Evolutionary conservation across 2,113 vertebrate species (phyloP), one percentile per base, ranked within the genome.

Genomic region (Rhegmatorhina hoffmannsi): DNA sequence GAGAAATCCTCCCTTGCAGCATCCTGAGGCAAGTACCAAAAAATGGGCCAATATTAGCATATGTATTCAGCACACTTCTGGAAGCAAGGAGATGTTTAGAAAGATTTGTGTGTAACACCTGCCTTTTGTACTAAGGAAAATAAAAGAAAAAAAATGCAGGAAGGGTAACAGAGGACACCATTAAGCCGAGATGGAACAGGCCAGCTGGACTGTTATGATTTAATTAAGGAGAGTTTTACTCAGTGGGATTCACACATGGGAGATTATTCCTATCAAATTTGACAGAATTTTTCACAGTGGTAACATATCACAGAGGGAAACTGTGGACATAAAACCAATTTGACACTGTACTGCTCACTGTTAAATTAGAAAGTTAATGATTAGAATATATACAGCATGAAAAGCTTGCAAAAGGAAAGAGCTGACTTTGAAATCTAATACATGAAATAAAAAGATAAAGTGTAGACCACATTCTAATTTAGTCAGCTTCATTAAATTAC

Each of bases 31-130:
- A 85, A 96, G 58, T 14, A 50, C 43, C 84, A 86, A 72, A 87
- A 97, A 97, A 67, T 96, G 84, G 95, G 93, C 38, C 86, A 90
- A 56, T 89, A 93, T 97, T 95, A 92, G 81, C 95, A 95, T 94
- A 96, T 63, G 31, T 6, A 93, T 84, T 63, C 56, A 92, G 34
- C 50, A 75, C 1, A 5, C 25, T 82, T 88, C 68, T 87, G 80
- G 84, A 91, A 95, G 44, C 44, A 77, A 55, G 72, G 33, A 67
- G 11, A 17, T 74, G 33, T 74, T 92, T 38, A 26, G 53, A 75
- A 85, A 91, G 60, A 76, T 60, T 81, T 13, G 21, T 67, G 40
- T 64, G 46, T 38, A 84, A 59, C 47, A 92, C 91, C 79, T 95
- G 74, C 23, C 33, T 90, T 87, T 91, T 58, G 43, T n/a, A 64